A percentile compares a stretch with the other conserved stretches of the same genome.
Evolutionary conservation across 1,140 invertebrate genomes (phyloP).

Genomic region (Penaeus vannamei): DNA sequence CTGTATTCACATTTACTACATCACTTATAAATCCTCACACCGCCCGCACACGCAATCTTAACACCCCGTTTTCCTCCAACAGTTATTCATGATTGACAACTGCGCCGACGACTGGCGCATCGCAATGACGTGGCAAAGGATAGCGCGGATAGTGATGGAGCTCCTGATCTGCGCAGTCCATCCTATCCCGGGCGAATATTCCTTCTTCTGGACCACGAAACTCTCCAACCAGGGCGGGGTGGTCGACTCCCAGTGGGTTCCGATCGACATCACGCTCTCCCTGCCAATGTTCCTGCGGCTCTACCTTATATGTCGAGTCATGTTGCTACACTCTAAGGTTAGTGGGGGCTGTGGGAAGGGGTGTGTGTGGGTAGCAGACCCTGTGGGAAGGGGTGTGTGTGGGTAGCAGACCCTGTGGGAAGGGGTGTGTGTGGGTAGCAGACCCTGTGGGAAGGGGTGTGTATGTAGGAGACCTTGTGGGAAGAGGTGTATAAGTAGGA

Average conservation of each 20-base stretch:
- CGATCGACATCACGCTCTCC: constrained; percentile 95
- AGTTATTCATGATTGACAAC: constrained; percentile 99
- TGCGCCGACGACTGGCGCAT: constrained; percentile 99
- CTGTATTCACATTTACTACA: no score
- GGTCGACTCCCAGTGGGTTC: constrained; percentile 85
- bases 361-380: background rate
- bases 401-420: no score
- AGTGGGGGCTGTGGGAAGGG: background rate
- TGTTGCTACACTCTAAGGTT: constrained; percentile 96
- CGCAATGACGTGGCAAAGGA: constrained; percentile 97
- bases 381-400: background rate
- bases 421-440: no score
- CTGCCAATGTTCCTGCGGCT: constrained; percentile 99
- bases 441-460: no score
- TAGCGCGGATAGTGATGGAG: constrained; percentile 93
- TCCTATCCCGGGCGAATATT: constrained; percentile 96
- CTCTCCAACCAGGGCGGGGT: constrained; percentile 91
- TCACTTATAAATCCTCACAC: background rate
- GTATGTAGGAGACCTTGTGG: no score
- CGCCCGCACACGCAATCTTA: background rate
- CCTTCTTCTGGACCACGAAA: constrained; percentile 96
- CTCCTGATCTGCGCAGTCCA: constrained; percentile 96
- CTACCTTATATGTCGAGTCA: constrained; percentile 98
- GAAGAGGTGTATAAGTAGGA: no score
- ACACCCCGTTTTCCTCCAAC: constrained; percentile 68